These are phyloP conservation scores for Stomatorhinus ivindoensis DNA, from an alignment of 2,113 vertebrate species.

Conservation along the genomic window DNA sequence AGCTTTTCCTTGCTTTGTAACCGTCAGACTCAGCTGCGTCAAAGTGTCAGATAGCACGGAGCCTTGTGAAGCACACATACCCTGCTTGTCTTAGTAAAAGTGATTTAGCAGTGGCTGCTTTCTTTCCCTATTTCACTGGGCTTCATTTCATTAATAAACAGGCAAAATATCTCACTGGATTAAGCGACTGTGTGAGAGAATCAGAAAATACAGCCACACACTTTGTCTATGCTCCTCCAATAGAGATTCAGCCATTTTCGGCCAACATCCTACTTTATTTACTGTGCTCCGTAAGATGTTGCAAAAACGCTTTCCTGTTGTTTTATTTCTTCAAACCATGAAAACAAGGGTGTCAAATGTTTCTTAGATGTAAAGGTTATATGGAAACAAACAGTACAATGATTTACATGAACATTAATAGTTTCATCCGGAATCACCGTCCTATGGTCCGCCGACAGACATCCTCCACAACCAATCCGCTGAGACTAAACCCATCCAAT, in stretches of 20 bases:
- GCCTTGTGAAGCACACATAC: background rate
- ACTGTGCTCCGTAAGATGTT: background rate
- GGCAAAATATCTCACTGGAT: background rate
- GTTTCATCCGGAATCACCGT: background rate
- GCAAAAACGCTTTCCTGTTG: background rate
- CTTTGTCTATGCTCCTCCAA: background rate
- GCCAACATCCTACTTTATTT: background rate
- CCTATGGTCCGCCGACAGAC: background rate
- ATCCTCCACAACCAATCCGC: background rate
- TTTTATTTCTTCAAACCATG: background rate
- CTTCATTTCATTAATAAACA: background rate
- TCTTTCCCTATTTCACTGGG: background rate
- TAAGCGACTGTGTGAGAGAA: background rate
- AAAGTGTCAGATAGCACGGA: constrained; percentile 2
- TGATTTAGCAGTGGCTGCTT: background rate
- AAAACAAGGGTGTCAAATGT: background rate
- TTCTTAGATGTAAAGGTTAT: background rate
- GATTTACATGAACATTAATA: background rate
- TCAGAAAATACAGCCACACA: background rate
- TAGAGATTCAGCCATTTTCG: background rate
- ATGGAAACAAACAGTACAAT: background rate
- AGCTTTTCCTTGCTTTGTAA: background rate
- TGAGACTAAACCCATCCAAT: background rate
- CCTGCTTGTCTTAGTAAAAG: background rate
- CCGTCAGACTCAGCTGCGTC: background rate